Conservation (phyloP, 2,888 invertebrate genomes). For the Agriopis marginaria region DNA sequence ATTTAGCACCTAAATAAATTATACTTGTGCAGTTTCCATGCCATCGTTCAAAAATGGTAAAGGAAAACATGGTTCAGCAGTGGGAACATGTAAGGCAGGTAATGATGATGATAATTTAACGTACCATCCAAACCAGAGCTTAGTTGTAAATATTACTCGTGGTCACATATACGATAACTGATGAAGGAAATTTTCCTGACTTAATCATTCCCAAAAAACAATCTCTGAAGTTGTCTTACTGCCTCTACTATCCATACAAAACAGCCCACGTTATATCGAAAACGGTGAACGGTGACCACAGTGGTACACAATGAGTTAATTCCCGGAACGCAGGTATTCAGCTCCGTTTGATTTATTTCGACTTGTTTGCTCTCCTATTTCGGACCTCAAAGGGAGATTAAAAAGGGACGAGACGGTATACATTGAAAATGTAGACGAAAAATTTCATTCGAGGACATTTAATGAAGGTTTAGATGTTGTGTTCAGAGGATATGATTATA, state of each 20-base stretch:
- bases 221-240: constrained; percentile 18
- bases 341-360: constrained; percentile 32
- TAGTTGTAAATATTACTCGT: too few species aligned
- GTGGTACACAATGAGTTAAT: constrained; percentile 33
- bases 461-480: constrained; percentile 29
- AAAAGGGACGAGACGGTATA: constrained; percentile 34
- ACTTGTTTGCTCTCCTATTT: constrained; percentile 34
- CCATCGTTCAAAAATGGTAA: too few species aligned
- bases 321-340: constrained; percentile 29
- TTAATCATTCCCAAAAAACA: too few species aligned
- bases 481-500: constrained; percentile 10
- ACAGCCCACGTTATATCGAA: constrained; percentile 18
- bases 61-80: too few species aligned
- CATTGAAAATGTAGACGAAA: constrained; percentile 29
- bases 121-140: too few species aligned
- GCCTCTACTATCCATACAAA: neutral
- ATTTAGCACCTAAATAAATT: too few species aligned
- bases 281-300: constrained; percentile 31
- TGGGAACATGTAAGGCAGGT: too few species aligned
- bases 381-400: constrained; percentile 37
- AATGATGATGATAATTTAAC: too few species aligned
- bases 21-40: too few species aligned
- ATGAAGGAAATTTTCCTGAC: too few species aligned
- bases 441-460: constrained; percentile 24
- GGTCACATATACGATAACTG: too few species aligned